These are phyloP conservation scores for Homalodisca vitripennis DNA, from an alignment of 1,140 invertebrate genomes.

Conservation along the genomic window DNA sequence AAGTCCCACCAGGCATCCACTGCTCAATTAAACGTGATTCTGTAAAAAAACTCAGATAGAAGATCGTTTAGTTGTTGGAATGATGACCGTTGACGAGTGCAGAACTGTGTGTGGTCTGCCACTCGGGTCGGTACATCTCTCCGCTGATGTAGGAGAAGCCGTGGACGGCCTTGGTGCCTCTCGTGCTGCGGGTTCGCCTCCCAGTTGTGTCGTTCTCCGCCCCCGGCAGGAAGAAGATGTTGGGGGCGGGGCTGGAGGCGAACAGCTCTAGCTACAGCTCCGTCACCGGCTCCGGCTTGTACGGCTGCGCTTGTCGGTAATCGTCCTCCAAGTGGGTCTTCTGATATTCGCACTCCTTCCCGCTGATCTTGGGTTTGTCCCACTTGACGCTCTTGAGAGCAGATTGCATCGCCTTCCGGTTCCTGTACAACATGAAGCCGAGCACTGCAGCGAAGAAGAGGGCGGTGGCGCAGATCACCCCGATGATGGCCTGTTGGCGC, in stretches of 20 bases:
- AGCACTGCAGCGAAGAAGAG: constrained; percentile 66
- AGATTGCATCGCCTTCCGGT: constrained; percentile 70
- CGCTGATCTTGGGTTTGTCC: constrained; percentile 70
- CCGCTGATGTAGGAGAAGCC: constrained; percentile 74
- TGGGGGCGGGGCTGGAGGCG: constrained; percentile 63
- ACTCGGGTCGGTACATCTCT: constrained; percentile 45
- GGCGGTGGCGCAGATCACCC: constrained; percentile 65
- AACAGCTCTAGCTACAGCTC: constrained; percentile 89
- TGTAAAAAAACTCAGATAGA: background rate
- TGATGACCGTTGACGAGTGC: background rate
- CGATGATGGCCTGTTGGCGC: constrained; percentile 73
- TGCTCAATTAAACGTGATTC: background rate
- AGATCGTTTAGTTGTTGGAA: background rate
- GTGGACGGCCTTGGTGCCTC: constrained; percentile 66
- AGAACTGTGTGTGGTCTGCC: constrained; percentile 3
- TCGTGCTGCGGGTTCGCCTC: constrained; percentile 50
- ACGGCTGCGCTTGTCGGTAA: constrained; percentile 57
- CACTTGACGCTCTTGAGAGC: constrained; percentile 79
- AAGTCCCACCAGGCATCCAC: background rate
- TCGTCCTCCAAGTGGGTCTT: constrained; percentile 85
- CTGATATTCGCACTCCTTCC: constrained; percentile 84
- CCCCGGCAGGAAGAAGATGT: constrained; percentile 62
- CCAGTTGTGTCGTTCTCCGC: constrained; percentile 55
- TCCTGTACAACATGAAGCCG: constrained; percentile 71
- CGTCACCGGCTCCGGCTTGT: constrained; percentile 65